phyloP scores from a whole-genome alignment of 1,140 invertebrate genomes.

The Pseudomyrmex concolor region DNA sequence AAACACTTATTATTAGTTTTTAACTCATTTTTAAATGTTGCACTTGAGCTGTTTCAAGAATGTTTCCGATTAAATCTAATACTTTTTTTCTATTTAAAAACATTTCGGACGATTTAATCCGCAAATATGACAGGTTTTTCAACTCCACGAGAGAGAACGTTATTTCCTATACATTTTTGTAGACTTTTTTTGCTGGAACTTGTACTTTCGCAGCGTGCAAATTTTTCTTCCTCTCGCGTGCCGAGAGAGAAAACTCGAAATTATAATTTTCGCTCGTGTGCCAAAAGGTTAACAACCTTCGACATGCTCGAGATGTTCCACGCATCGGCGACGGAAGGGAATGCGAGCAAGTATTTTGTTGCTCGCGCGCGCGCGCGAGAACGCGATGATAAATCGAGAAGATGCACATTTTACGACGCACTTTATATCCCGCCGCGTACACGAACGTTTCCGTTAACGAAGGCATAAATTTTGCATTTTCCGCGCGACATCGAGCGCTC shows the following conservation, averaged over 20 bases:
- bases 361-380: conserved; percentile 31
- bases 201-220: not conserved
- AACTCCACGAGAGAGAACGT: not conserved
- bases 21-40: no score
- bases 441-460: conserved; percentile 62
- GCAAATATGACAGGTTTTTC: no score
- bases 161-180: not conserved
- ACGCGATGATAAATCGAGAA: conserved; percentile 62
- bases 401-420: conserved; percentile 60
- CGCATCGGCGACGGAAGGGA: conserved; percentile 63
- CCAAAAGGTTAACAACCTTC: conserved; percentile 64
- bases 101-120: no score
- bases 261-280: conserved; percentile 45
- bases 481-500: not conserved
- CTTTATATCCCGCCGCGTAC: conserved; percentile 42
- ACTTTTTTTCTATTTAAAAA: no score
- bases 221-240: not conserved
- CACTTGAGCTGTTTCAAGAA: no score
- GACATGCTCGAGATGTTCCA: conserved; percentile 54
- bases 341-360: conserved; percentile 67
- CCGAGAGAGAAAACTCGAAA: conserved; percentile 6
- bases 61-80: no score
- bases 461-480: conserved; percentile 56
- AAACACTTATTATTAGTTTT: no score
- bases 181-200: not conserved